Base-by-base conservation (phyloP, 2,797 vertebrate genomes). In the Poeciliopsis infans region DNA sequence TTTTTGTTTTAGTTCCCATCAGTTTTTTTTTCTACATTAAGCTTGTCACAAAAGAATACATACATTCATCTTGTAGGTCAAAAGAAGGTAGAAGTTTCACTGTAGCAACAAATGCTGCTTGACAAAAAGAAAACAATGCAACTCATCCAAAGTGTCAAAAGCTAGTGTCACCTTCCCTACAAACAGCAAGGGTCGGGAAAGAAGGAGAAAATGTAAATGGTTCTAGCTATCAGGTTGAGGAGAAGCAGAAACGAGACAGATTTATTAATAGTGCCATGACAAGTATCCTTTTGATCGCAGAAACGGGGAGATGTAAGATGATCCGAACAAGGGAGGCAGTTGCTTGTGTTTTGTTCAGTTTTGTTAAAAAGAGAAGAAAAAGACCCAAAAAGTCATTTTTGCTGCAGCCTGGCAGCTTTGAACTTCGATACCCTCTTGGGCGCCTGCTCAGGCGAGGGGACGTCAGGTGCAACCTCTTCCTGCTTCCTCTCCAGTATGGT, bases 381-480 rank as follows among this genome's bases (percentile, higher is more conserved):
- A 39, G 74, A 7, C 28, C 20, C 31, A 25, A 16, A 79, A 64
- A 41, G 79, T 96, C 89, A 96, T 79, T 94, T 96, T 90, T 97
- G 96, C 74, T 97, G 97, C 94, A 98, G 91, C 86, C 97, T 95
- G 91, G 97, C 95, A 87, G 98, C 97, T 96, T 97, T 98, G 94
- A 99, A 99, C 91, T 98, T 99, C 1, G 98, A 99, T 88, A 99
- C 95, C 85, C 97, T 96, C 82, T 97, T 98, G 0, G 87, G 73
- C 18, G 91, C 86, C 77, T 86, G 95, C 92, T 18, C 94, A 78
- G 85, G 88, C 2, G 87, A 82, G 75, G 79, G 74, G 2, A 84
- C 53, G 7, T 97, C 96, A 0, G 95, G 90, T 28, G 81, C 77
- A 88, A 96, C 88, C 83, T 99, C 98, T 89, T 97, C 97, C 43